These are phyloP conservation scores for Larimichthys polyactis DNA, from an alignment of 2,113 vertebrate species.

Conservation along the genomic window DNA sequence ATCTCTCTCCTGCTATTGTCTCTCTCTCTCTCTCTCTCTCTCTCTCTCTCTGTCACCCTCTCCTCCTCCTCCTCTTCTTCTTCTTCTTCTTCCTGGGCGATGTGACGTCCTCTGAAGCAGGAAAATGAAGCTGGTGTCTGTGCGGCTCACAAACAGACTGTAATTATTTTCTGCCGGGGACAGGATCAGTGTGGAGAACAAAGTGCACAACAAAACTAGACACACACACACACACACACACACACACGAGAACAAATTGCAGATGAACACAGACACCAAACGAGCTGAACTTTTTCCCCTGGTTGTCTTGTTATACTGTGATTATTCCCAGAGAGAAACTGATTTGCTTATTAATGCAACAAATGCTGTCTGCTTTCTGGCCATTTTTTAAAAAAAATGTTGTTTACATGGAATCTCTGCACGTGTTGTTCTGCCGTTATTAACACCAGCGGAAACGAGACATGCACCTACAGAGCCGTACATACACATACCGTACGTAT, in stretches of 20 bases:
- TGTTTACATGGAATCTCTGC: constrained; percentile 64
- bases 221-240: constrained; percentile 18
- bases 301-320: constrained; percentile 78
- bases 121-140: constrained; percentile 75
- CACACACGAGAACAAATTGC: constrained; percentile 25
- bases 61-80: constrained; percentile 33
- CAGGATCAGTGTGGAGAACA: constrained; percentile 82
- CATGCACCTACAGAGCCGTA: constrained; percentile 36
- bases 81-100: constrained; percentile 60
- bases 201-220: constrained; percentile 79
- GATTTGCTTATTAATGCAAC: constrained; percentile 81
- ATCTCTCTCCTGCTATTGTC: constrained; percentile 56
- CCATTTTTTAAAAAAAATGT: constrained; percentile 44
- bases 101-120: constrained; percentile 82
- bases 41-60: constrained; percentile 33
- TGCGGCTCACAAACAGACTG: constrained; percentile 75
- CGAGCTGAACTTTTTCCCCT: constrained; percentile 59
- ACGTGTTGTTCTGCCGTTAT: constrained; percentile 58
- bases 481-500: constrained; percentile 41
- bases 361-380: constrained; percentile 68
- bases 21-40: constrained; percentile 35
- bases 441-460: constrained; percentile 44
- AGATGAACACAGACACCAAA: constrained; percentile 47
- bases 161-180: constrained; percentile 84
- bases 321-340: constrained; percentile 65